Evolutionary conservation across 1,140 invertebrate genomes (phyloP), one percentile per base, ranked within the genome.

Genomic region (Micrasema longulum): DNA sequence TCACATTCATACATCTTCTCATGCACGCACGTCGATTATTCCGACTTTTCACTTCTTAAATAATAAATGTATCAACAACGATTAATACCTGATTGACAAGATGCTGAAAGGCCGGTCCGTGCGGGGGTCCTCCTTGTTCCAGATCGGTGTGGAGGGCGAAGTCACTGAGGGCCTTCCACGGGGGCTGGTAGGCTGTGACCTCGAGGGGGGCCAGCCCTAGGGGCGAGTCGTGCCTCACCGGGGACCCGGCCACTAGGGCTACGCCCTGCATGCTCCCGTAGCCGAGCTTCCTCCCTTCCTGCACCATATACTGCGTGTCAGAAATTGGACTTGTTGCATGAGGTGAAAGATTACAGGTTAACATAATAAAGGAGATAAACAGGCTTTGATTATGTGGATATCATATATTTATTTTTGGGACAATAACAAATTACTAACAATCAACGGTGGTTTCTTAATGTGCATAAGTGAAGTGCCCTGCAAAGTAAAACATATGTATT

Each of bases 141-240:
- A 97, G 87, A 83, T 97, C 96, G 1, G 95, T 93, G 81, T 97
- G 95, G 73, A 97, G 89, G 62, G 96, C 96, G 85, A 97, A 98
- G 80, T 98, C 96, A 31, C 92, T 93, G 14, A 98, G 90, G 45
- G 96, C 94, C 86, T 98, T 98, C 97, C 96, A 98, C 10, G 95
- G 96, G 43, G 96, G 96, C 84, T 98, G 96, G 87, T 98, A 98
- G 68, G 93, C 95, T 77, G 96, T 95, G 31, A 98, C 96, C 82
- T 97, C 95, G 36, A 97, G 86, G 10, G 93, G 91, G 77, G 93
- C 92, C 81, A 95, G 89, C 38, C 94, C 93, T 47, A 94, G 87
- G 0, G 94, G 93, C 74, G 93, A 92, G 81, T 98, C 96, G 82
- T 98, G 96, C 36, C 94, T 89, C 1, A 98, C 96, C 6, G 97